Conservation (phyloP, 2,113 vertebrate species). For the Amblyopsis rosae region DNA sequence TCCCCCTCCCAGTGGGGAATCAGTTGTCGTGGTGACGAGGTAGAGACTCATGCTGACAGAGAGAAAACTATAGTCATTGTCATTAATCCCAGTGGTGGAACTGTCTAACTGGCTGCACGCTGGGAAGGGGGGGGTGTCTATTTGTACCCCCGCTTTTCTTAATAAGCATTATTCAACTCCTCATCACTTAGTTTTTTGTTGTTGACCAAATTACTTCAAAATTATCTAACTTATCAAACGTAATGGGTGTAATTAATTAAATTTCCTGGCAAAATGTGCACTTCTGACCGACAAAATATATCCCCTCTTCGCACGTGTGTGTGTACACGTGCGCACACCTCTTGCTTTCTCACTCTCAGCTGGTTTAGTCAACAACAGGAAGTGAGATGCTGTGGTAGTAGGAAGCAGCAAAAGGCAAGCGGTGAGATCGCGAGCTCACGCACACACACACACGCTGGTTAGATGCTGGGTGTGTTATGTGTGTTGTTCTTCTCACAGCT, state of each 20-base stretch:
- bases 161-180: neutral
- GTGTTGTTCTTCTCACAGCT: slow-evolving; percentile 39
- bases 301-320: neutral
- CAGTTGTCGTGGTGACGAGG: slow-evolving; percentile 51
- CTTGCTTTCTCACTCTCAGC: slow-evolving; percentile 6
- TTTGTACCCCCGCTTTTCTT: neutral
- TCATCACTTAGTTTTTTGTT: too few species aligned
- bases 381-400: slow-evolving; percentile 35
- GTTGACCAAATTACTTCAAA: too few species aligned
- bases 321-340: neutral
- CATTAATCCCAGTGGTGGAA: slow-evolving; percentile 63
- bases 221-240: neutral
- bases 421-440: slow-evolving; percentile 32
- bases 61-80: slow-evolving; percentile 41
- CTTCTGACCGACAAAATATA: neutral
- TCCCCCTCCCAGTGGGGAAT: slow-evolving; percentile 23
- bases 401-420: slow-evolving; percentile 58
- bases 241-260: neutral
- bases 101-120: neutral
- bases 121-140: neutral
- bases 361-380: slow-evolving; percentile 16
- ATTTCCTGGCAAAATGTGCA: neutral
- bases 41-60: slow-evolving; percentile 39
- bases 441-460: slow-evolving; percentile 20
- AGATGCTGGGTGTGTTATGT: slow-evolving; percentile 9